Evolutionary conservation across 2,113 vertebrate genomes (phyloP).

Genomic region (Chloropsis hardwickii): DNA sequence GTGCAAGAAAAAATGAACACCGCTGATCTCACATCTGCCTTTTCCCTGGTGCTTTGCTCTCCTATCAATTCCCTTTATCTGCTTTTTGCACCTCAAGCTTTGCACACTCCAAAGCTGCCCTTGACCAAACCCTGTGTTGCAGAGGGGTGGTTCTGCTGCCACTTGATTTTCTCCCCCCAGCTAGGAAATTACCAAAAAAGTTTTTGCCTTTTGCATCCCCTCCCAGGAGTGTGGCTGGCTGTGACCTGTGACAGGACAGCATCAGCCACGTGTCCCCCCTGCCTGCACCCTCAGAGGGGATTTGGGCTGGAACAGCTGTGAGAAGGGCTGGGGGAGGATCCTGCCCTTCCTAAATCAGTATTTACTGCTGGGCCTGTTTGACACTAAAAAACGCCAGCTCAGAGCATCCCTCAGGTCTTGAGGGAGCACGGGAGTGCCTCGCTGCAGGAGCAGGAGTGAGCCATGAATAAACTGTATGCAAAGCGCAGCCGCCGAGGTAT

Average conservation of each 20-base stretch:
- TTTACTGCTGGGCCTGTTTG: neutral
- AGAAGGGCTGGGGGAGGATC: neutral
- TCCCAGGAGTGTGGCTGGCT: neutral
- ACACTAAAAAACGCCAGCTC: neutral
- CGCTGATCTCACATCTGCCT: neutral
- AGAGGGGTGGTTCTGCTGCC: neutral
- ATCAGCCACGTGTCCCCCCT: rapidly evolving
- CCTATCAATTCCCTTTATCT: neutral
- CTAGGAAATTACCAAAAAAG: neutral
- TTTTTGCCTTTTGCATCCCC: neutral
- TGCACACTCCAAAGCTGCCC: neutral
- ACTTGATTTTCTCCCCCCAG: neutral
- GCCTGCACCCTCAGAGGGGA: neutral
- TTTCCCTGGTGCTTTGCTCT: neutral
- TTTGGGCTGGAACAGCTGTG: neutral
- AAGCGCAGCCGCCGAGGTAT: neutral
- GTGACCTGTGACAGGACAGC: neutral
- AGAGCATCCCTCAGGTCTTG: neutral
- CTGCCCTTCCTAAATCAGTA: neutral
- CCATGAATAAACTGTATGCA: neutral
- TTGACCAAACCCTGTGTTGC: neutral
- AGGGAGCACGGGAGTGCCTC: neutral
- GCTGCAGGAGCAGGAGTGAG: neutral
- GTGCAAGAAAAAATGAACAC: neutral
- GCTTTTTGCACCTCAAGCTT: neutral